Evolutionary conservation across 2,888 invertebrate species (phyloP), one percentile per base, ranked within the genome.

Genomic region (Copidosoma aretas): DNA sequence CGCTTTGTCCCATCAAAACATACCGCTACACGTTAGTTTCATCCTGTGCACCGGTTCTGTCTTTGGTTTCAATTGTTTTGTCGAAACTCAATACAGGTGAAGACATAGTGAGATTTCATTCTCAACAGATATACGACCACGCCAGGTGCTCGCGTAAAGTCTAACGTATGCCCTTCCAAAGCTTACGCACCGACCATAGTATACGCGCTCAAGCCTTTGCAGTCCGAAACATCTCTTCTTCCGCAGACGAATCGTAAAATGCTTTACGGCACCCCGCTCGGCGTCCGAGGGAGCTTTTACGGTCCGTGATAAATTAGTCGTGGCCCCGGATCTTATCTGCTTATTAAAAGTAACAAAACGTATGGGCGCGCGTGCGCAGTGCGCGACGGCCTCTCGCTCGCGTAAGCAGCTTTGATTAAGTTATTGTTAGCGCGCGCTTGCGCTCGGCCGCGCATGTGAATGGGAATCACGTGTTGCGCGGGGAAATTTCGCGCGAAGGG

Each of bases 291-390:
- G 32, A 32, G 32, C 43, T 43, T 60, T 62, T 43, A 58, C 62
- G 58, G 43, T 24, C 63, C 49, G 60, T 68, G 63, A 68, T 46
- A 68, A 63, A 68, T 54, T 63, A 60, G 63, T 32, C 58, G 59
- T n/a, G 32, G 32, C 32, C 39, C 8, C 43, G 52, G 43, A 64
- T 68, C 64, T 64, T 68, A 68, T 57, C 58, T 58, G 61, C 64
- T 68, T 64, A 68, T 68, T 68, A 61, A 68, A 64, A 60, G 24
- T 32, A 43, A 57, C 22, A 63, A 60, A 64, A 59, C 54, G 54
- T 24, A 43, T 43, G 43, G 3, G 17, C 8, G 12, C 39, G 22
- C 56, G 14, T 1, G 15, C 41, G 15, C 10, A 15, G n/a, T 43
- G 8, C 32, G 32, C 32, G 32, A 32, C 8, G 32, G 32, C 32